Percentiles rank a stretch among this genome's conserved stretches.
These are phyloP conservation scores for Heteronetta atricapilla DNA, from an alignment of 2,113 vertebrate species.

Conservation along the genomic window DNA sequence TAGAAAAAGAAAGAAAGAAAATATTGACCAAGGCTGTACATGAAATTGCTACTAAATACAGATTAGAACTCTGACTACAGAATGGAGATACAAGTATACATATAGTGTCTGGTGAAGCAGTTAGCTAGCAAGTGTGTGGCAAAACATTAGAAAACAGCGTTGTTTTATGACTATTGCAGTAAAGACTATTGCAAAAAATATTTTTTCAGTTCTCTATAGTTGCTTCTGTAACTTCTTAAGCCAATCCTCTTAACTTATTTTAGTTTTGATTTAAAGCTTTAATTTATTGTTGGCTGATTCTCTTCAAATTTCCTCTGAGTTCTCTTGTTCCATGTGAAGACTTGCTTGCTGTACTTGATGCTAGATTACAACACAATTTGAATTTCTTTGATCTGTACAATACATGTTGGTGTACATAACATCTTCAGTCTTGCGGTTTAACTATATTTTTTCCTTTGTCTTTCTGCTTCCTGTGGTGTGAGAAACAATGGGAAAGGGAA, in stretches of 20 bases:
- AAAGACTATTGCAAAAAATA: neutral
- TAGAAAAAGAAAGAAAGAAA: neutral
- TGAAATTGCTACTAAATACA: neutral
- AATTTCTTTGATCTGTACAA: neutral
- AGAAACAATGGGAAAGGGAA: conserved; percentile 73
- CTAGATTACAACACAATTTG: neutral
- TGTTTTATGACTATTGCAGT: neutral
- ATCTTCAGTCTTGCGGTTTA: conserved; percentile 3
- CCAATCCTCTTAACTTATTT: neutral
- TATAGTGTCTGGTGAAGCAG: neutral
- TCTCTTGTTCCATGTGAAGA: neutral
- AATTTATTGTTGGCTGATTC: neutral
- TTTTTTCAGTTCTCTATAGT: neutral
- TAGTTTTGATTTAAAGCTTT: neutral
- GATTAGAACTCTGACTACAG: neutral
- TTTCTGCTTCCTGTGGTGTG: conserved; percentile 74
- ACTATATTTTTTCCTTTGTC: conserved; percentile 68
- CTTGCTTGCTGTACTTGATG: neutral
- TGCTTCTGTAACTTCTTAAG: neutral
- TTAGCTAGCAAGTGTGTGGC: neutral
- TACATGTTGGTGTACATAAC: neutral
- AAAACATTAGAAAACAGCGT: neutral
- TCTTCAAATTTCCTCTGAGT: neutral
- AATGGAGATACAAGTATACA: neutral
- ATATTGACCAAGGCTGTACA: neutral